A percentile compares a stretch with the other conserved stretches of the same genome.
These are phyloP conservation scores for Entomobrya multifasciata DNA, from an alignment of 2,888 invertebrate genomes.

Conservation along the genomic window DNA sequence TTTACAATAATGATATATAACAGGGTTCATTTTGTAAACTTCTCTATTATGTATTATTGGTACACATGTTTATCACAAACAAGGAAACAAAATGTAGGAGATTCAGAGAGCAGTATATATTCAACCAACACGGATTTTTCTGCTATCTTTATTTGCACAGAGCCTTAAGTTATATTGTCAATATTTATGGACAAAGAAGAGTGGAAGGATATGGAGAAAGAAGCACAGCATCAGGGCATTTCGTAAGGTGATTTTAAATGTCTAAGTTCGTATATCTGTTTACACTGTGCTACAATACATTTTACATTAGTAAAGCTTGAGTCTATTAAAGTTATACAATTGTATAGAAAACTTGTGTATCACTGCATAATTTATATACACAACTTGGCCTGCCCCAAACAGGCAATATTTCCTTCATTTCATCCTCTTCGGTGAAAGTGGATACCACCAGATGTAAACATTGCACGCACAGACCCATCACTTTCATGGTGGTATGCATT, in stretches of 20 bases:
- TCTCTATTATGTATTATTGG: no score
- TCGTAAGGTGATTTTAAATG: background rate
- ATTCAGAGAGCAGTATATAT: background rate
- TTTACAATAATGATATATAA: background rate
- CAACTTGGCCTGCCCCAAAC: no score
- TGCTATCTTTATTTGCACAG: slow-evolving; percentile 67
- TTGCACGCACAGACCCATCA: slow-evolving; percentile 6
- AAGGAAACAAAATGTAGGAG: background rate
- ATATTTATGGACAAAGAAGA: slow-evolving; percentile 58
- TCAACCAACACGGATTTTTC: background rate
- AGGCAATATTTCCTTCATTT: no score
- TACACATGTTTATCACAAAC: background rate
- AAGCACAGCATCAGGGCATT: background rate
- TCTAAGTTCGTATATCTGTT: no score
- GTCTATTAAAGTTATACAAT: no score
- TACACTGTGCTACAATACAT: no score
- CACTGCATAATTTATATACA: no score
- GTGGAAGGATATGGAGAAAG: background rate
- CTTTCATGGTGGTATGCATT: background rate
- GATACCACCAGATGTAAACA: background rate
- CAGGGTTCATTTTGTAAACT: background rate
- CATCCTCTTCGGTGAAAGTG: background rate
- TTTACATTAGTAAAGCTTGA: no score
- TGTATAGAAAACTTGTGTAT: no score
- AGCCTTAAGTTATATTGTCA: slow-evolving; percentile 55